A percentile compares a stretch with the other conserved stretches of the same genome.
These are phyloP conservation scores for Eupithecia exiguata DNA, from an alignment of 2,888 invertebrate genomes.

Conservation along the genomic window DNA sequence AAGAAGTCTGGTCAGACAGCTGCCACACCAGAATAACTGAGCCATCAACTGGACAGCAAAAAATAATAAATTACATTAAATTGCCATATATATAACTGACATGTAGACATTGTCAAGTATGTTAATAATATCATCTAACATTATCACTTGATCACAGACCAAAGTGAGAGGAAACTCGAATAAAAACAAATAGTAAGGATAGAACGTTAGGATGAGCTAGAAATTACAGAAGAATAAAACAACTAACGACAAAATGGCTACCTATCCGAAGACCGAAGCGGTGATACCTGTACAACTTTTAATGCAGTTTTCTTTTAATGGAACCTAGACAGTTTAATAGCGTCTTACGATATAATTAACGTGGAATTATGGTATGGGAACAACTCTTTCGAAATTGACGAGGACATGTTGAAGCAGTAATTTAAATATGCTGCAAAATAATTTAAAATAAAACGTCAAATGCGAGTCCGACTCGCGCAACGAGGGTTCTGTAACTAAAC, in stretches of 20 bases:
- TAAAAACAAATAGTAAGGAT: conserved; percentile 43
- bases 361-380: conserved; percentile 28
- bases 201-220: conserved; percentile 51
- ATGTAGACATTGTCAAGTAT: conserved; percentile 44
- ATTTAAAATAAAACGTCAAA: too few relatives aligned
- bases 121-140: conserved; percentile 45
- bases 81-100: conserved; percentile 42
- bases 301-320: conserved; percentile 28
- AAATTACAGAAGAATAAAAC: conserved; percentile 55
- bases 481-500: too few relatives aligned
- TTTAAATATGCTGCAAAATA: conserved; percentile 15
- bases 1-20: conserved; percentile 29
- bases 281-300: conserved; percentile 39
- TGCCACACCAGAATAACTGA: conserved; percentile 36
- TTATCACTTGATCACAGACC: conserved; percentile 31
- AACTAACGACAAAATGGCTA: conserved; percentile 49
- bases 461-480: too few relatives aligned
- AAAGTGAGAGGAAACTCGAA: conserved; percentile 32
- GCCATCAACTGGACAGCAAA: conserved; percentile 46
- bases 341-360: conserved; percentile 33
- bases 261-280: conserved; percentile 46
- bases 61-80: conserved; percentile 50
- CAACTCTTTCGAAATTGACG: conserved; percentile 27
- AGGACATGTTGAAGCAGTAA: conserved; percentile 16
- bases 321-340: conserved; percentile 34